Percentiles rank a stretch among this genome's conserved stretches.
These are phyloP conservation scores for Ligdia adustata DNA, from an alignment of 2,888 invertebrate genomes.

Conservation along the genomic window DNA sequence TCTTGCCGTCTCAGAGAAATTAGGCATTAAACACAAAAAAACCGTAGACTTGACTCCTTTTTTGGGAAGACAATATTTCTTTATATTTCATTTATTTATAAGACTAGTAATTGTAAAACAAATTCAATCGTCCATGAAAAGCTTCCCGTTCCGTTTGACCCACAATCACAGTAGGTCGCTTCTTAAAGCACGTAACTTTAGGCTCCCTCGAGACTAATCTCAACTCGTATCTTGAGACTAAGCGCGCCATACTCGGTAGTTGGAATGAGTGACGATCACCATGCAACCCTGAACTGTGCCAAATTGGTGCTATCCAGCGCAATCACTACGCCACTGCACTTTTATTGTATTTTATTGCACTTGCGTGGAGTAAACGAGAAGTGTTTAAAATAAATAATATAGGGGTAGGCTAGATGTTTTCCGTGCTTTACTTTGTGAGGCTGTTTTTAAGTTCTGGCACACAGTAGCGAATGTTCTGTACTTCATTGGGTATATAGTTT, in stretches of 20 bases:
- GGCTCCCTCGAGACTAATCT: slow-evolving; percentile 10
- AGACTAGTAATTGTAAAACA: no score
- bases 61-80: no score
- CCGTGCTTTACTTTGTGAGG: not conserved
- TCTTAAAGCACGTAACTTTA: slow-evolving; percentile 11
- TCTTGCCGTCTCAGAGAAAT: no score
- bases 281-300: slow-evolving; percentile 11
- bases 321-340: slow-evolving; percentile 19
- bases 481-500: no score
- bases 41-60: no score
- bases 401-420: not conserved
- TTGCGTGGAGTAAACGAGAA: slow-evolving; percentile 13
- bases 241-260: slow-evolving; percentile 15
- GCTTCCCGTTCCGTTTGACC: slow-evolving; percentile 11
- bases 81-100: no score
- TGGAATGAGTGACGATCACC: slow-evolving; percentile 19
- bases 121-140: no score
- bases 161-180: slow-evolving; percentile 1
- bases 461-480: not conserved
- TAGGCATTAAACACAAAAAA: no score
- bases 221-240: slow-evolving; percentile 11
- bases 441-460: not conserved
- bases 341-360: slow-evolving; percentile 26
- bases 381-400: slow-evolving; percentile 15
- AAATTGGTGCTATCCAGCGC: slow-evolving; percentile 21